phyloP scores from a whole-genome alignment of 2,888 invertebrate species.

The Theretra japonica region DNA sequence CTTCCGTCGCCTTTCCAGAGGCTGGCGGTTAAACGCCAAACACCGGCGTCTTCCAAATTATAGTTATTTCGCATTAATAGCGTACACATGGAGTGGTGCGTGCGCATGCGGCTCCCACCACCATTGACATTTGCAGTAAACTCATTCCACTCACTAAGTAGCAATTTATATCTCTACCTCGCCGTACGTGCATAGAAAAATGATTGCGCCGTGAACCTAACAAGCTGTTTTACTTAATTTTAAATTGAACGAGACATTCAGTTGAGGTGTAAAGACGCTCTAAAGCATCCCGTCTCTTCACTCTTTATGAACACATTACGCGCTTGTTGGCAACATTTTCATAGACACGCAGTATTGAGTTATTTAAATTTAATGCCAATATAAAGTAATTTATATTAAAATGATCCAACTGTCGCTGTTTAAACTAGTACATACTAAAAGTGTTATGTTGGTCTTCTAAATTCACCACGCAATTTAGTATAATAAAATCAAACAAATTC shows the following conservation, averaged over 20 bases:
- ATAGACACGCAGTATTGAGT: neutral
- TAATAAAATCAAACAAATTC: no score
- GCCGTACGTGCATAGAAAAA: slow-evolving; percentile 30
- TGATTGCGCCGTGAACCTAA: slow-evolving; percentile 21
- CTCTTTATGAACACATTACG: neutral
- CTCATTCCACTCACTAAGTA: slow-evolving; percentile 33
- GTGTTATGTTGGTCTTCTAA: no score
- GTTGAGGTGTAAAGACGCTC: neutral
- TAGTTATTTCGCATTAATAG: slow-evolving; percentile 81
- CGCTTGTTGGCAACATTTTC: neutral
- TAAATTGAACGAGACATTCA: slow-evolving; percentile 8
- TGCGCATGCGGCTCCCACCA: slow-evolving; percentile 66
- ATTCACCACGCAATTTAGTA: no score
- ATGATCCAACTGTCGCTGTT: neutral
- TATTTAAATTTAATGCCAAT: neutral
- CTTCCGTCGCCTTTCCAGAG: slow-evolving; percentile 80
- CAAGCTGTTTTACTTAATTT: slow-evolving; percentile 11
- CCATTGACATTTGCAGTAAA: slow-evolving; percentile 64
- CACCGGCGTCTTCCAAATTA: slow-evolving; percentile 74
- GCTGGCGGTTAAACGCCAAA: slow-evolving; percentile 72
- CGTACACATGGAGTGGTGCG: slow-evolving; percentile 72
- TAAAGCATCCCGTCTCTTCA: neutral
- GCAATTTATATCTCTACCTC: slow-evolving; percentile 24
- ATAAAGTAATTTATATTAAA: neutral
- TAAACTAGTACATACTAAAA: no score